Base-by-base conservation (phyloP, 2,113 vertebrate genomes). In the Isichthys henryi region DNA sequence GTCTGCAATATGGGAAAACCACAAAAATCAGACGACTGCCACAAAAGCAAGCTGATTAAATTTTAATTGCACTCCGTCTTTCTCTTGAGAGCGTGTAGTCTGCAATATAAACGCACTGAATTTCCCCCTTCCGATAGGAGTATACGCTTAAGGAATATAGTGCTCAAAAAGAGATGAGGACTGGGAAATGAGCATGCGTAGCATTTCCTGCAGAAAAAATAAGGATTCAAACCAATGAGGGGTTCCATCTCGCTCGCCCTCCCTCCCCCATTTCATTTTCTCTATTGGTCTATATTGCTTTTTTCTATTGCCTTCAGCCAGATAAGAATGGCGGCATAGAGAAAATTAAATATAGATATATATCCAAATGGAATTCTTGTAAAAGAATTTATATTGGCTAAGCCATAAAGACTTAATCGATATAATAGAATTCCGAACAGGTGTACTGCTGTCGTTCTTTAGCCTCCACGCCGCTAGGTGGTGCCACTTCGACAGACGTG, bases 151-250 rank as follows among this genome's bases (percentile, higher is more conserved):
- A 21, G 66, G 43, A 43, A 50, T 52, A 45, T 52, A 77, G 52
- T 53, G 89, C 48, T 90, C 89, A 87, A 31, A 35, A 39, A 52
- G 70, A 6, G 86, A 62, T 5, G 31, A 74, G 9, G 85, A 27
- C n/a, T 17, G 27, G 21, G 45, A 31, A 52, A 52, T 82, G 91
- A 48, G 84, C 91, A 89, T 91, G 91, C 91, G 91, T 84, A 27
- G 35, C 27, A 53, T 62, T 87, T 88, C 86, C 89, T 90, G 88
- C 88, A 49, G 89, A 89, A 74, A 85, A 89, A 82, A 86, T 52
- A 31, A 49, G 49, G 52, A 80, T 82, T 83, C 88, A 46, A 85
- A 56, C 39, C 58, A n/a, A 21, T 83, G 56, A 46, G 43, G 23
- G 86, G 35, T 53, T 56, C 50, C 48, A 31, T 15, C 50, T 87